Conservation (phyloP, 2,797 vertebrate genomes). For the Fringilla coelebs region DNA sequence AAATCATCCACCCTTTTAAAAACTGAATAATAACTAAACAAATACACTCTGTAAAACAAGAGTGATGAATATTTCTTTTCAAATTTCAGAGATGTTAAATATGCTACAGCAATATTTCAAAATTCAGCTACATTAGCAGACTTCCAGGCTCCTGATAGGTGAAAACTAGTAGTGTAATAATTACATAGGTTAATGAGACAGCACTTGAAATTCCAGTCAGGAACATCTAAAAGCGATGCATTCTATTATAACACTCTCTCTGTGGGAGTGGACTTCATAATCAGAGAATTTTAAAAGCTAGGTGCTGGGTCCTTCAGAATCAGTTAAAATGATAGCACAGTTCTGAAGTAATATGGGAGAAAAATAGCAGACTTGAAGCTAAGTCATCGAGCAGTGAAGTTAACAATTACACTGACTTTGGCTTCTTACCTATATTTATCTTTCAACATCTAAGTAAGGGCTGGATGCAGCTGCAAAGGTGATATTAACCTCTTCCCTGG, state of each 20-base stretch:
- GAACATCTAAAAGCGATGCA: background rate
- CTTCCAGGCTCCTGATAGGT: background rate
- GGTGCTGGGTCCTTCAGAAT: background rate
- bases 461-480: background rate
- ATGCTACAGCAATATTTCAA: background rate
- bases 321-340: background rate
- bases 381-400: background rate
- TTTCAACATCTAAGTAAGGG: background rate
- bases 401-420: background rate
- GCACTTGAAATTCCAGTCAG: background rate
- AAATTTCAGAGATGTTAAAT: background rate
- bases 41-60: background rate
- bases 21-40: background rate
- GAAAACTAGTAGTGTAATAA: background rate
- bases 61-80: background rate
- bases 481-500: background rate
- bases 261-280: background rate
- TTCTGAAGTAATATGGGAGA: background rate
- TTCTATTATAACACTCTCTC: background rate
- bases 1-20: slow-evolving; percentile 1
- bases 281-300: background rate
- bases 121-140: background rate
- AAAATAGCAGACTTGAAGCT: background rate
- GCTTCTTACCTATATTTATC: background rate
- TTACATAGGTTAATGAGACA: background rate